phyloP scores from a whole-genome alignment of 1,140 invertebrate species.

The Neuroterus valhalla region DNA sequence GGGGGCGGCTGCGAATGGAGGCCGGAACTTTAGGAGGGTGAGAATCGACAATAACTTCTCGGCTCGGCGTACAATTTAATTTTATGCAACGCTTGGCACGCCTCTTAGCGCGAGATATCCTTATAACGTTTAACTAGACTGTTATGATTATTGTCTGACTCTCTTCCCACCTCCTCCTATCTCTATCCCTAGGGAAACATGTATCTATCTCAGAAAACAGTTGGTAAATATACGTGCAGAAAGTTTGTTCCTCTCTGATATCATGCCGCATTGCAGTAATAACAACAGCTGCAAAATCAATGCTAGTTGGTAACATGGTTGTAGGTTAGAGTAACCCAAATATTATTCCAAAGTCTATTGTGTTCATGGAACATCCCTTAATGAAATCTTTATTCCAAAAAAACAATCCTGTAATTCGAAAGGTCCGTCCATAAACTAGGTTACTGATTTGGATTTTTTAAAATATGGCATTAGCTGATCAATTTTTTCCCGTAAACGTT shows the following conservation, averaged over 20 bases:
- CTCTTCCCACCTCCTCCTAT: slow-evolving; percentile 34
- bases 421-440: too few species aligned
- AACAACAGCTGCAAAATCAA: slow-evolving; percentile 42
- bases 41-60: slow-evolving; percentile 74
- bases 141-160: slow-evolving; percentile 70
- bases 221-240: slow-evolving; percentile 36
- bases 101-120: slow-evolving; percentile 74
- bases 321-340: too few species aligned
- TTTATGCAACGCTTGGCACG: slow-evolving; percentile 76
- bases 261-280: slow-evolving; percentile 58
- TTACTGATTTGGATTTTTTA: too few species aligned
- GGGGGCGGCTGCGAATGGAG: slow-evolving; percentile 59
- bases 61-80: slow-evolving; percentile 75
- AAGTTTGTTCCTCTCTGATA: slow-evolving; percentile 52
- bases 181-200: slow-evolving; percentile 32
- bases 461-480: too few species aligned
- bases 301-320: too few species aligned
- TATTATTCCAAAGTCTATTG: too few species aligned
- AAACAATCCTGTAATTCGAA: too few species aligned
- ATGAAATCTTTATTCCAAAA: too few species aligned
- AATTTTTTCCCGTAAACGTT: too few species aligned
- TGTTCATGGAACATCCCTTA: too few species aligned
- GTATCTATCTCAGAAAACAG: slow-evolving; percentile 21
- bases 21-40: slow-evolving; percentile 56
- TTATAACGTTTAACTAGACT: slow-evolving; percentile 75